These are phyloP conservation scores for Crematogaster levior DNA, from an alignment of 2,888 invertebrate species.

Conservation along the genomic window DNA sequence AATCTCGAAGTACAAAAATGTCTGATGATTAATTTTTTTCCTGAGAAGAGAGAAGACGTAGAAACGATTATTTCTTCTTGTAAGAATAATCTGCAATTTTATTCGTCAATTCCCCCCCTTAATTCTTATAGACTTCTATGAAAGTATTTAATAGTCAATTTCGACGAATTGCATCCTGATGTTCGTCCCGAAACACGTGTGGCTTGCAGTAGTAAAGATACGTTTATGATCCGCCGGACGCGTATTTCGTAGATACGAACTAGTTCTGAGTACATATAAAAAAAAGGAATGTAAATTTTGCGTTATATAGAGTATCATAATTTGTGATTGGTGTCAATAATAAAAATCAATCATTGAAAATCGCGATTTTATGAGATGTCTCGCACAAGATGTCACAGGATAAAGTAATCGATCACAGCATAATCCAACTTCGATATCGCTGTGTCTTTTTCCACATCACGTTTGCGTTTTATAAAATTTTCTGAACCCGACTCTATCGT, in stretches of 20 bases:
- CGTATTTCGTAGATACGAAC: not conserved
- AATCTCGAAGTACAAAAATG: not conserved
- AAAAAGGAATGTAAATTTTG: not conserved
- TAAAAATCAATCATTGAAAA: not conserved
- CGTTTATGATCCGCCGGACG: slow-evolving; percentile 34
- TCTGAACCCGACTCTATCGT: slow-evolving; percentile 11
- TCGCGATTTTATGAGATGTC: not conserved
- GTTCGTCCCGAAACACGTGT: not conserved
- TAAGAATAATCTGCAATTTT: slow-evolving; percentile 9
- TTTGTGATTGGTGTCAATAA: not conserved
- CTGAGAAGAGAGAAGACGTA: no score
- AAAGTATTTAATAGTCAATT: not conserved
- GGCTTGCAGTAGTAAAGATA: slow-evolving; percentile 27
- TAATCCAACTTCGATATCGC: slow-evolving; percentile 17
- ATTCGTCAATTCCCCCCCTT: not conserved
- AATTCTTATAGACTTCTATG: not conserved
- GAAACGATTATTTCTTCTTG: not conserved
- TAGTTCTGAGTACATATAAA: not conserved
- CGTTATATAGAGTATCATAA: not conserved
- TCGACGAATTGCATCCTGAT: not conserved
- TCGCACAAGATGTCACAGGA: not conserved
- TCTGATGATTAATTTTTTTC: not conserved
- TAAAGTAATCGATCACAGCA: not conserved
- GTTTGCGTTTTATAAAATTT: slow-evolving; percentile 30
- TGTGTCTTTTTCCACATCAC: not conserved